phyloP scores from a whole-genome alignment of 2,888 invertebrate genomes.

The Melanotus villosus region DNA sequence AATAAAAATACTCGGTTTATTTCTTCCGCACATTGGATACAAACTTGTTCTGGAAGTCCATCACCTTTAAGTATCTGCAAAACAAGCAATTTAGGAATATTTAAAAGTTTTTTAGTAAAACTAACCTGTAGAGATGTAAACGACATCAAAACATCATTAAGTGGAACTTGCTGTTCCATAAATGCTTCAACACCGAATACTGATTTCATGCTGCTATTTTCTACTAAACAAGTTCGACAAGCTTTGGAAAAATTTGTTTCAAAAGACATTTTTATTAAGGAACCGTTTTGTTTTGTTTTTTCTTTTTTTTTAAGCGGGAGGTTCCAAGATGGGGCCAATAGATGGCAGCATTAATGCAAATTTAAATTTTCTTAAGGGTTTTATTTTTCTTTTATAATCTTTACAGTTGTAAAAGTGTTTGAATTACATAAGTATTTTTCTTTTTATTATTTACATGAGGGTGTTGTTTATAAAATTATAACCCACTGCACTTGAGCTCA shows the following conservation, averaged over 20 bases:
- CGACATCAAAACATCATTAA: constrained; percentile 56
- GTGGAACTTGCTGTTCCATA: constrained; percentile 49
- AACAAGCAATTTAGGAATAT: constrained; percentile 34
- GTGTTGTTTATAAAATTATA: too few species aligned
- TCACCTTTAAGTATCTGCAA: constrained; percentile 58
- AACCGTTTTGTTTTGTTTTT: too few species aligned
- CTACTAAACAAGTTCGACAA: constrained; percentile 56
- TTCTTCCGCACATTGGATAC: constrained; percentile 58
- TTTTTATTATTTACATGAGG: too few species aligned
- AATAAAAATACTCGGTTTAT: constrained; percentile 58
- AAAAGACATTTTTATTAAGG: constrained; percentile 44
- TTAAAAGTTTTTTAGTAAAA: not conserved
- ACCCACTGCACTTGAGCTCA: not conserved
- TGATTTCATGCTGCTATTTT: constrained; percentile 50
- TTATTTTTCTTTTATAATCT: too few species aligned
- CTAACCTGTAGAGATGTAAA: constrained; percentile 57
- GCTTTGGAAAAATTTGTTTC: constrained; percentile 40
- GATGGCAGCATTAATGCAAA: too few species aligned
- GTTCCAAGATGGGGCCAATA: too few species aligned
- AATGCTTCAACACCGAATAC: constrained; percentile 51
- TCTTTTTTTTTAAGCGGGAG: too few species aligned
- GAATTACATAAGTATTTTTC: too few species aligned
- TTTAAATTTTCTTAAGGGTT: too few species aligned
- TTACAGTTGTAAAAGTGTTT: too few species aligned
- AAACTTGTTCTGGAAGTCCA: constrained; percentile 61